These are phyloP conservation scores for Steinernema carpocapsae DNA, from an alignment of 2,888 invertebrate species.

Conservation along the genomic window DNA sequence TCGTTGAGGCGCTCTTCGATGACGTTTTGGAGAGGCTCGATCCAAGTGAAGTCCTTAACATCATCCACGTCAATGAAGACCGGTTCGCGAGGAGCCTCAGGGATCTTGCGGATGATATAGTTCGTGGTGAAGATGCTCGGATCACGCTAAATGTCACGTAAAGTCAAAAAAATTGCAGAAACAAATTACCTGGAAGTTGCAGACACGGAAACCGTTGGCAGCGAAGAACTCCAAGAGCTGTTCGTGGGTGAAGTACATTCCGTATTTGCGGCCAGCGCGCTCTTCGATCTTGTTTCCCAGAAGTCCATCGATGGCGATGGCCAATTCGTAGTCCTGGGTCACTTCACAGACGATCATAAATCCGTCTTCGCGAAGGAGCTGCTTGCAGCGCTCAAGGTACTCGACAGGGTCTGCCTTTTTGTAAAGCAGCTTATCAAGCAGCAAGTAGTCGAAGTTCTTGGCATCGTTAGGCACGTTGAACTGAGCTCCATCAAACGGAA, in stretches of 20 bases:
- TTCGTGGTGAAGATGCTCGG: slow-evolving; percentile 57
- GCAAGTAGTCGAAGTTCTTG: slow-evolving; percentile 64
- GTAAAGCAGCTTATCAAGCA: slow-evolving; percentile 64
- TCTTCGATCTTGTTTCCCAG: slow-evolving; percentile 52
- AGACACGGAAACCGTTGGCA: slow-evolving; percentile 63
- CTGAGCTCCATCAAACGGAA: slow-evolving; percentile 51
- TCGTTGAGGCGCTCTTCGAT: slow-evolving; percentile 78
- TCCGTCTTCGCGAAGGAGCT: slow-evolving; percentile 69
- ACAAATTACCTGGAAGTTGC: slow-evolving; percentile 52
- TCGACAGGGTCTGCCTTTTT: slow-evolving; percentile 60
- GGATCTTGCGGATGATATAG: slow-evolving; percentile 59
- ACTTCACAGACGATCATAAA: slow-evolving; percentile 71
- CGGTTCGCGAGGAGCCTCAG: slow-evolving; percentile 57
- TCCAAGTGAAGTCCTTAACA: slow-evolving; percentile 66
- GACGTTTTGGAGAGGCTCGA: slow-evolving; percentile 67
- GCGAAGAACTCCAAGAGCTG: slow-evolving; percentile 59
- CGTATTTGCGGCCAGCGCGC: slow-evolving; percentile 52
- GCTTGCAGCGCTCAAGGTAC: slow-evolving; percentile 57
- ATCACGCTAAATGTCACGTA: slow-evolving; percentile 51
- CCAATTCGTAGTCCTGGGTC: slow-evolving; percentile 68
- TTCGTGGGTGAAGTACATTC: slow-evolving; percentile 59
- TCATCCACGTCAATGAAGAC: slow-evolving; percentile 66
- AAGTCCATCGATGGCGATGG: slow-evolving; percentile 56
- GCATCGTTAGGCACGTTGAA: slow-evolving; percentile 55
- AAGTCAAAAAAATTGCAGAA: background rate